Evolutionary conservation across 2,888 invertebrate genomes (phyloP).

Genomic region (Drosophila mettleri): DNA sequence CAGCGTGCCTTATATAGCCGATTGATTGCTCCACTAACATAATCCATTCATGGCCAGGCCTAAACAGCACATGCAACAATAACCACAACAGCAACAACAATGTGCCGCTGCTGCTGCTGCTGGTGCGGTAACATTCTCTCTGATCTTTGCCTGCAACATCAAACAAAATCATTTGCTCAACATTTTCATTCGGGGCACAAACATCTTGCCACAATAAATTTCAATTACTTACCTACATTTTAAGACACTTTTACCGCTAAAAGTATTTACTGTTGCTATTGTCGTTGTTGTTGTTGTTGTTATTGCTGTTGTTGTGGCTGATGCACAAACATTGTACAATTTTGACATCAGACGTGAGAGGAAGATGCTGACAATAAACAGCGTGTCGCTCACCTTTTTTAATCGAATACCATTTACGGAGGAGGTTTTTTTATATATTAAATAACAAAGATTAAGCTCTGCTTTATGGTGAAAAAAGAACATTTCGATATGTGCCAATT

Average conservation of each 20-base stretch:
- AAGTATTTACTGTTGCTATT: conserved; percentile 62
- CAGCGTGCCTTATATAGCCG: conserved; percentile 75
- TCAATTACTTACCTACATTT: conserved; percentile 80
- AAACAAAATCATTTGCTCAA: conserved; percentile 56
- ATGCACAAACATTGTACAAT: conserved; percentile 47
- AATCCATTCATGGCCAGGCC: conserved; percentile 53
- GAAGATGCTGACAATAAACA: conserved; percentile 9
- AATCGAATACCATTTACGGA: not conserved
- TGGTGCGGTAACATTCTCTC: conserved; percentile 56
- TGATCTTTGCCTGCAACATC: conserved; percentile 52
- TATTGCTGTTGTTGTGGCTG: conserved; percentile 22
- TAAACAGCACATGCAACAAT: not conserved
- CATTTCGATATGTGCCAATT: not conserved
- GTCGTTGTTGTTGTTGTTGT: conserved; percentile 24
- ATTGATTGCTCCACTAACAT: conserved; percentile 82
- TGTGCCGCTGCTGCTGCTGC: conserved; percentile 50
- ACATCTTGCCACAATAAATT: conserved; percentile 81
- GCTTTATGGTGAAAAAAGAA: too few species aligned
- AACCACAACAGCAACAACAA: conserved; percentile 36
- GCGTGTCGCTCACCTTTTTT: conserved; percentile 11
- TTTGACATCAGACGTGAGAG: conserved; percentile 35
- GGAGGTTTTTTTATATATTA: conserved; percentile 1
- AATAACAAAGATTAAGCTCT: too few species aligned
- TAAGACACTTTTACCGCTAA: conserved; percentile 80
- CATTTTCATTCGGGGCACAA: conserved; percentile 50